Base-by-base conservation (phyloP, 2,113 vertebrate genomes). In the Poeciliopsis occidentalis region DNA sequence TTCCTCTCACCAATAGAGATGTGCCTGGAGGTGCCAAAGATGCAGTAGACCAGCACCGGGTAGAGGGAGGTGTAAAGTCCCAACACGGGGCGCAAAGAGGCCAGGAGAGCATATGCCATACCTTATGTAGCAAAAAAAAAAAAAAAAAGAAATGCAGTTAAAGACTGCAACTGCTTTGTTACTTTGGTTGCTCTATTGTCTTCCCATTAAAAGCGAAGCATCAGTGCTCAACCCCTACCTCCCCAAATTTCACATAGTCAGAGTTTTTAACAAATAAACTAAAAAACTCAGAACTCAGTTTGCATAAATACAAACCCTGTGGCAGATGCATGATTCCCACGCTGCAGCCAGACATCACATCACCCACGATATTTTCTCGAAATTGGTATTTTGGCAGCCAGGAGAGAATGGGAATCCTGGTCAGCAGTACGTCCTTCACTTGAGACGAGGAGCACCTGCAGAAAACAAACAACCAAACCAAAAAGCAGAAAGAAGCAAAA, bases 311-410 rank as follows among this genome's bases (percentile, higher is more conserved):
- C 88, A 71, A 65, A 98, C 97, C 96, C 87, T 98, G 97, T 3
- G 97, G 97, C 64, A 99, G 94, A 87, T 98, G 96, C 95, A 99
- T 97, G 91, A 99, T 97, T 80, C 96, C 96, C 81, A 98, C 96
- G 0, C 97, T 98, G 92, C 97, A 89, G 74, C 97, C 97, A 0
- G 97, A 96, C 54, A 94, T 22, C 6, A 97, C 63, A 83, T 98
- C 97, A 4, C 97, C 96, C 0, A 95, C 24, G 8, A 94, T 92
- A 88, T 96, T 97, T 62, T 97, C 96, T 68, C 92, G 96, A 82
- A 97, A 0, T 0, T 94, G 93, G 92, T 99, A 98, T 4, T 75
- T 88, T 30, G 97, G 97, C 65, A 99, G 77, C 97, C 97, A 99
- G 76, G 41, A 70, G 32, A 97, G 89, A 73, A 97, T 83, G 0